These are phyloP conservation scores for Macrotrachela quadricornifera DNA, from an alignment of 1,140 invertebrate species.

Conservation along the genomic window DNA sequence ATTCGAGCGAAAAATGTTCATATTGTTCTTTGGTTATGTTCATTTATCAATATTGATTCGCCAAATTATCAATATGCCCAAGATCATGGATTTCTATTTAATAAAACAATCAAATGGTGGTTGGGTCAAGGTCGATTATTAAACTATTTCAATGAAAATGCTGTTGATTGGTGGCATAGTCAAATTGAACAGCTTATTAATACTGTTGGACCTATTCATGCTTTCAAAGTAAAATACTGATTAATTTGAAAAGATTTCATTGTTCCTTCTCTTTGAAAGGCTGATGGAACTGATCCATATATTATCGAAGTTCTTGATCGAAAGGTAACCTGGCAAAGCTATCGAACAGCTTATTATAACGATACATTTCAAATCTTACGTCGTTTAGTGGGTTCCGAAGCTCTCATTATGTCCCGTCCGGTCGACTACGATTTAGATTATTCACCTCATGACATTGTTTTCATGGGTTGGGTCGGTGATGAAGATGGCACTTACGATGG, in stretches of 20 bases:
- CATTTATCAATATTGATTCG: conserved; percentile 3
- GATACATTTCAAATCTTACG: not conserved
- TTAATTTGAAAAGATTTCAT: too few relatives aligned
- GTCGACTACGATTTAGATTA: not conserved
- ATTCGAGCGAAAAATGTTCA: conserved; percentile 2
- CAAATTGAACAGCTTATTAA: conserved; percentile 1
- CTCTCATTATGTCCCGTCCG: not conserved
- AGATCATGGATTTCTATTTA: conserved; percentile 1
- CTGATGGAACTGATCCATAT: conserved; percentile 6
- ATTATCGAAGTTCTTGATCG: not conserved
- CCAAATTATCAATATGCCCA: not conserved
- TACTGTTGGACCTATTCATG: not conserved
- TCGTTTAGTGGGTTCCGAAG: not conserved
- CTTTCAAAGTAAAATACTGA: too few relatives aligned
- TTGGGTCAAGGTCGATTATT: not conserved
- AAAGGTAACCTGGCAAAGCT: not conserved
- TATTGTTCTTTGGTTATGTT: not conserved
- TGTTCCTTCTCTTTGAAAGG: too few relatives aligned
- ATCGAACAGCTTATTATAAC: not conserved
- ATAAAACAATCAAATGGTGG: conserved; percentile 3
- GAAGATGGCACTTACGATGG: not conserved
- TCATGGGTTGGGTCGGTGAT: conserved; percentile 4
- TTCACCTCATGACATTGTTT: conserved; percentile 4
- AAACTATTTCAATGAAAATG: not conserved
- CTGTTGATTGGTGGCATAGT: conserved; percentile 5